Evolutionary conservation across 2,113 vertebrate genomes (phyloP).

Genomic region (Lagopus muta): DNA sequence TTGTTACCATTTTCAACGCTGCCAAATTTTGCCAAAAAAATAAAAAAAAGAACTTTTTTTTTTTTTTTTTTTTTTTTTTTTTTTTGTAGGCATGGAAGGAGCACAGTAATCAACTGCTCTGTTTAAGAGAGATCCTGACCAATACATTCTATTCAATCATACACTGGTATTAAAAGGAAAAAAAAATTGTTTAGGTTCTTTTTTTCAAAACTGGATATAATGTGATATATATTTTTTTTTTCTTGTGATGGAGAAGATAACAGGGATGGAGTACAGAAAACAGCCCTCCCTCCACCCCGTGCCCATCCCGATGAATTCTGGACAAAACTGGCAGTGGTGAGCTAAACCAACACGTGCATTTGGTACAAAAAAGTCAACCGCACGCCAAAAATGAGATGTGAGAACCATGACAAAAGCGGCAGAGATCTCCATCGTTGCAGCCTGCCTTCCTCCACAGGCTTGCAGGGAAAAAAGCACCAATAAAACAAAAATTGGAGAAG

Average conservation of each 20-base stretch:
- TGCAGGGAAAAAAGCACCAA: constrained; percentile 53
- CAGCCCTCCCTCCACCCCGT: not conserved
- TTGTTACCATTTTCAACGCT: constrained; percentile 72
- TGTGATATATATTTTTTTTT: not conserved
- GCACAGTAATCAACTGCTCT: constrained; percentile 37
- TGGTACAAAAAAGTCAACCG: constrained; percentile 5
- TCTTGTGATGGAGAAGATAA: constrained; percentile 58
- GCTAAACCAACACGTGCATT: constrained; percentile 18
- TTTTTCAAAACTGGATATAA: constrained; percentile 63
- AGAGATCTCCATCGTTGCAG: constrained; percentile 67
- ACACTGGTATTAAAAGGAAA: constrained; percentile 43
- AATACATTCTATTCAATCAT: constrained; percentile 32
- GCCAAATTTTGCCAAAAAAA: constrained; percentile 84
- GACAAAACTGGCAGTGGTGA: constrained; percentile 71
- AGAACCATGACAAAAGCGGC: constrained; percentile 23
- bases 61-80: not conserved
- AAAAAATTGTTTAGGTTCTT: constrained; percentile 34
- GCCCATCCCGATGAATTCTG: constrained; percentile 58
- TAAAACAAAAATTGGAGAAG: constrained; percentile 65
- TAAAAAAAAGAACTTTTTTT: not conserved
- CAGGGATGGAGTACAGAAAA: constrained; percentile 49
- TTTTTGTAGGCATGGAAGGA: constrained; percentile 49
- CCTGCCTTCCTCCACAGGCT: constrained; percentile 60
- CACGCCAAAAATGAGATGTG: constrained; percentile 17
- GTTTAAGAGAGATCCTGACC: constrained; percentile 46